Base-by-base conservation (phyloP, 1,140 invertebrate genomes). In the Cydia fagiglandana region DNA sequence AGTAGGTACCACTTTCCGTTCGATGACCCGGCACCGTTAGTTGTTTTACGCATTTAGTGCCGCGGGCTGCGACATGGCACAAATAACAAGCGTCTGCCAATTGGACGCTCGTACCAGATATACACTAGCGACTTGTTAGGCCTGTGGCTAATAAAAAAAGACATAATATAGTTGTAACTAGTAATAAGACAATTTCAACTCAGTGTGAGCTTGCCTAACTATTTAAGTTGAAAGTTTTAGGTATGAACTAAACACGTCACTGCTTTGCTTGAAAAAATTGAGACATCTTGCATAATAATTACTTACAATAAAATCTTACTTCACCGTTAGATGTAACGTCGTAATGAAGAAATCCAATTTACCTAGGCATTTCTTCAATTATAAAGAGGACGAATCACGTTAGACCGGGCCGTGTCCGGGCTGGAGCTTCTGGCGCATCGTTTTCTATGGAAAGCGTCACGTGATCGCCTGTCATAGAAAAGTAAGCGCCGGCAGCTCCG, bases 1-100 rank as follows among this genome's bases (percentile, higher is more conserved):
- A 85, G 82, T 81, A 81, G 84, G 82, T 73, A 84, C 78, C 85
- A 89, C 84, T 88, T 91, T 88, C 87, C 81, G 91, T 91, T 89
- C 88, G 81, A 83, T 90, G 88, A 91, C 91, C 89, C 80, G 84
- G 79, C 85, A 91, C 89, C 89, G 89, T 90, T 92, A 91, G 80
- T 80, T 82, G 80, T 78, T 90, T 89, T 86, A 89, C 85, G 86
- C 88, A 89, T 87, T 86, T 86, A 89, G 87, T 81, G 85, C 85
- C 83, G 75, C 80, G 76, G 79, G 82, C 79, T 80, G 78, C 83
- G 83, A 88, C 88, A 89, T 88, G 90, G 87, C 88, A 91, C 83
- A 86, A 91, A 92, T 92, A 90, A 90, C 84, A 89, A 92, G 88
- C 84, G 82, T 15, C 66, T 70, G 81, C 80, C 82, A 82, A 83